Base-by-base conservation (phyloP, 2,113 vertebrate species). In the Ploceus nigricollis region DNA sequence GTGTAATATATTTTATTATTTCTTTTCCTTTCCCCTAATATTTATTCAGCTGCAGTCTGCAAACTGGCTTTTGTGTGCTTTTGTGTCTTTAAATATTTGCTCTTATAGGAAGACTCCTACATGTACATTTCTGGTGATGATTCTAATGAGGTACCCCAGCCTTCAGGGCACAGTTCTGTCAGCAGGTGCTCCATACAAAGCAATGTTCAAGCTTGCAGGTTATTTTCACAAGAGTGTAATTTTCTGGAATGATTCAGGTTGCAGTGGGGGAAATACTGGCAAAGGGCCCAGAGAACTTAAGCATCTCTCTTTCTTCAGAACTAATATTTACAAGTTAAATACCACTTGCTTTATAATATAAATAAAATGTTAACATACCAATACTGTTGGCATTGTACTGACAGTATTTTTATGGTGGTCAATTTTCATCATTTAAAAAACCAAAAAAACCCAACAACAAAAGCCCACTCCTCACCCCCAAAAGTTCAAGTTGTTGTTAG, bases 21-120 rank as follows among this genome's bases (percentile, higher is more conserved):
- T 82, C 40, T 84, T 90, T 51, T 90, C 79, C n/a, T 51, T 71
- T 92, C 71, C 37, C 25, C 30, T 82, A 91, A 68, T 87, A 76
- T 95, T 95, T 96, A 82, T 91, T 95, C 94, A 93, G 61, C 83
- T 84, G 60, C 57, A 72, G 37, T 79, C 77, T 89, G 87, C 72
- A 95, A 91, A 94, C 61, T 64, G 65, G 6, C 40, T 87, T 87
- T 82, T 93, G 72, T 92, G 75, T 93, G 72, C 80, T 86, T 92
- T 88, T 87, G 22, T 83, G 72, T 66, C 80, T 58, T 96, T 75
- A 94, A 95, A 96, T 96, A 94, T 94, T 96, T 96, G 96, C 56
- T 76, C 45, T 90, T 93, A 51, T 28, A 90, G 61, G 47, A 81
- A 78, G 64, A 90, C 75, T 97, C 93, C 86, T 93, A 94, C 72